Conservation (phyloP, 92 coral and sea anemone species). For the Micromussa lordhowensis region DNA sequence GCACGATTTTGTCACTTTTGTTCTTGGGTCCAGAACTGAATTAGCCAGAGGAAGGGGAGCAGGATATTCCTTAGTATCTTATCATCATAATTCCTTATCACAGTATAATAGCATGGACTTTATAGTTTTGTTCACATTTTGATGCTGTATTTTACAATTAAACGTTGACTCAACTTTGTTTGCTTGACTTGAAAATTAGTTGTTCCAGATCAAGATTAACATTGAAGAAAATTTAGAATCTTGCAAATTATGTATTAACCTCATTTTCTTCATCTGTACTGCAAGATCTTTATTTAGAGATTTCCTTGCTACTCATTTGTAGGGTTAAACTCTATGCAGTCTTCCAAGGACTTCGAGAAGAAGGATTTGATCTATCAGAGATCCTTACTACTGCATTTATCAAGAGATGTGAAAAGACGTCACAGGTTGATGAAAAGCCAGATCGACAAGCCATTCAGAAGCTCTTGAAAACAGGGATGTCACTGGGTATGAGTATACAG, state of each 20-base stretch:
- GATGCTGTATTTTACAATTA: not conserved
- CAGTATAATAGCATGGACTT: not conserved
- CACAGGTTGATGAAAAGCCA: slow-evolving; percentile 22
- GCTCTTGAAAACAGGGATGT: slow-evolving; percentile 61
- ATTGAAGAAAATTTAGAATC: too few species aligned
- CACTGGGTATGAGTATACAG: slow-evolving; percentile 19
- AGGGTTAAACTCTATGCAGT: slow-evolving; percentile 89
- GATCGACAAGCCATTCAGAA: slow-evolving; percentile 56
- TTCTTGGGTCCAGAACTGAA: not conserved
- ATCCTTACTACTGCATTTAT: slow-evolving; percentile 73
- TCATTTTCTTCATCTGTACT: too few species aligned
- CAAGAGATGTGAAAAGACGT: slow-evolving; percentile 67
- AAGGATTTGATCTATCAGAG: slow-evolving; percentile 77
- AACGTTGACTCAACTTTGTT: too few species aligned
- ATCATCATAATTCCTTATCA: not conserved
- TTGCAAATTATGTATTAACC: too few species aligned
- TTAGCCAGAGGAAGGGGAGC: not conserved
- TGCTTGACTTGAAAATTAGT: too few species aligned
- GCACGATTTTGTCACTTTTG: not conserved
- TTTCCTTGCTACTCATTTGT: not conserved
- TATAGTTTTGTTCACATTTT: not conserved
- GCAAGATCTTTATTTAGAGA: not conserved
- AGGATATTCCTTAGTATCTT: not conserved
- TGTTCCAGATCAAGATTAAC: too few species aligned
- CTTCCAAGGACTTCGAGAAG: slow-evolving; percentile 86